Evolutionary conservation across 2,888 invertebrate genomes (phyloP).

Genomic region (Lasioglossum leucozonium): DNA sequence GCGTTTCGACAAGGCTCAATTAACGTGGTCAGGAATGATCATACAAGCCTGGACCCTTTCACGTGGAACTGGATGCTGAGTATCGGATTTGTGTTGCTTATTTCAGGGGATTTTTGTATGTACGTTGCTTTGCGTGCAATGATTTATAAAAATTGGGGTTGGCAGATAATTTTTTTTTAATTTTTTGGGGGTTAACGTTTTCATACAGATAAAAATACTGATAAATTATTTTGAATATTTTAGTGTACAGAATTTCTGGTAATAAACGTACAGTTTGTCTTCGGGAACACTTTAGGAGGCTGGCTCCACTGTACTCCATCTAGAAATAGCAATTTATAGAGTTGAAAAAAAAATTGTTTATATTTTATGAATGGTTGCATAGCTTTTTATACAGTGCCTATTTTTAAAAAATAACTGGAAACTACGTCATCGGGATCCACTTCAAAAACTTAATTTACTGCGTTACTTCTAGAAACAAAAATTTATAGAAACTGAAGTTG

Average conservation of each 20-base stretch:
- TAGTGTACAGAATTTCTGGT: not conserved
- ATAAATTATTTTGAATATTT: not conserved
- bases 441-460: not conserved
- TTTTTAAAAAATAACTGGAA: not conserved
- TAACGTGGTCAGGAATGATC: not conserved
- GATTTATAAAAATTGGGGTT: not conserved
- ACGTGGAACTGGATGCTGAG: not conserved
- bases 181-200: not conserved
- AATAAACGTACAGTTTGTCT: not conserved
- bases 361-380: not conserved
- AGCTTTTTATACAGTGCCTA: not conserved
- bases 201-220: not conserved
- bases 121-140: not conserved
- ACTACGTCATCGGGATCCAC: not conserved
- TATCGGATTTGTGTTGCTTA: not conserved
- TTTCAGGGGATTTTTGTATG: not conserved
- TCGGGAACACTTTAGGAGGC: not conserved
- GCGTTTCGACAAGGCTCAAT: not conserved
- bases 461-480: not conserved
- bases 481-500: not conserved
- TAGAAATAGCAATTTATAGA: not conserved
- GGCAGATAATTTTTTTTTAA: not conserved
- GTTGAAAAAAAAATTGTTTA: not conserved
- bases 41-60: not conserved
- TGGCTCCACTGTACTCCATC: not conserved